Evolutionary conservation across 2,797 vertebrate genomes (phyloP).

Genomic region (Lophius americanus): DNA sequence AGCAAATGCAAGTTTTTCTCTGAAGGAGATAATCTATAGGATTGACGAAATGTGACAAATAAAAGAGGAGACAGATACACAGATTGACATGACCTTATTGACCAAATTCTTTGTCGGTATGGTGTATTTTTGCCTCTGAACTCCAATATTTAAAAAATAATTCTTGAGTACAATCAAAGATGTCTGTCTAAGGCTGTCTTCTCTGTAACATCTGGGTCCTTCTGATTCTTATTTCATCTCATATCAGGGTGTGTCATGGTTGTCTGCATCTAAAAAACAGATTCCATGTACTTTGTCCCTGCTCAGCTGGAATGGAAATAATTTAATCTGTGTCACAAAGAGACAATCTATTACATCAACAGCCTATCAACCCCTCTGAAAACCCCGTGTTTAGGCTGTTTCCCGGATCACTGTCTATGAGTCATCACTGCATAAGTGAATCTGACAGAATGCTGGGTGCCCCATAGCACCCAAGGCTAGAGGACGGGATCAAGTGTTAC

Average conservation of each 20-base stretch:
- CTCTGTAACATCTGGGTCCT: not conserved
- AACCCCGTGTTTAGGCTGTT: constrained; percentile 58
- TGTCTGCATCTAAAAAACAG: constrained; percentile 46
- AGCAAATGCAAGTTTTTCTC: not conserved
- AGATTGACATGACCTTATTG: not conserved
- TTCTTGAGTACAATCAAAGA: not conserved
- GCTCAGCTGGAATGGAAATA: constrained; percentile 34
- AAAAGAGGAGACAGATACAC: not conserved
- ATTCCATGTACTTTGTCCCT: constrained; percentile 31
- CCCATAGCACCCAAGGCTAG: constrained; percentile 41
- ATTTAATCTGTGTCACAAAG: constrained; percentile 54
- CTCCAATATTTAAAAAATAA: too few species aligned
- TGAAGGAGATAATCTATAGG: not conserved
- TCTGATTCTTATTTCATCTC: constrained; percentile 12
- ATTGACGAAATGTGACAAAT: not conserved
- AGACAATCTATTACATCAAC: constrained; percentile 57
- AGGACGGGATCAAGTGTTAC: constrained; percentile 36
- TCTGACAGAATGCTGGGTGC: constrained; percentile 62
- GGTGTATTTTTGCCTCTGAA: too few species aligned
- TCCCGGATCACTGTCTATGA: constrained; percentile 46
- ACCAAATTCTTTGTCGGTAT: too few species aligned
- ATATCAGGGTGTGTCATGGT: constrained; percentile 32
- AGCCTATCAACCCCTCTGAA: constrained; percentile 65
- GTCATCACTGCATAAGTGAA: constrained; percentile 67
- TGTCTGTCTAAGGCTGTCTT: constrained; percentile 4